Evolutionary conservation across 92 coral and sea anemone genomes (phyloP), one percentile per base, ranked within the genome.

Genomic region (Ricordea florida): DNA sequence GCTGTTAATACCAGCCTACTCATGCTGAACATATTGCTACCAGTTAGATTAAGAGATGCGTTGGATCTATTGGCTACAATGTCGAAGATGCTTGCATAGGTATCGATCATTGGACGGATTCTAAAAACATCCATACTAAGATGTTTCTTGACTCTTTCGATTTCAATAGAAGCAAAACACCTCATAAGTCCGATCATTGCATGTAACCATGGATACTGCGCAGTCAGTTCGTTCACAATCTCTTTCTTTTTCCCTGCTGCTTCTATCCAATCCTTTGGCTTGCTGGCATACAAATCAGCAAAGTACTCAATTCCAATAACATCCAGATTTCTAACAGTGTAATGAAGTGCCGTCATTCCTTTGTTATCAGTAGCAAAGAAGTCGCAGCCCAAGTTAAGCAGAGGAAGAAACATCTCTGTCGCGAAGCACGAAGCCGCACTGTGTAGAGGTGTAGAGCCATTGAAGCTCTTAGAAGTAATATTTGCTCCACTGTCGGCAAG

Each of bases 381-480:
- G 40, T 82, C 33, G 21, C 76, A 22, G 0, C 82, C 87, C 10
- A 65, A 24, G 6, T 63, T 27, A 0, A 82, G 1, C 38, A 82
- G 44, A 4, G 69, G 64, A 24, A 37, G 36, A 6, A 81, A 26
- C 2, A 36, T 45, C 5, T 22, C 41, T 2, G 60, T 62, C 0
- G 87, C 69, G 7, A 42, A 37, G 8, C 87, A 74, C 0, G 47
- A 7, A 0, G 87, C 87, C 4, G 87, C 87, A 9, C 87, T 82
- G 36, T 82, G 87, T 35, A 82, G 68, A 10, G 87, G 87, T 2
- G 87, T 82, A 0, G 87, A 82, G 0, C 87, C 82, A 9, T 82
- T 82, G 1, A n/a, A 5, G 10, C 67, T 82, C 2, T 28, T 57
- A 0, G 45, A 50, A 46, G 73, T 45, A 8, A 64, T 23, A 3